phyloP scores from a whole-genome alignment of 2,888 invertebrate species.

The Neoaliturus tenellus region DNA sequence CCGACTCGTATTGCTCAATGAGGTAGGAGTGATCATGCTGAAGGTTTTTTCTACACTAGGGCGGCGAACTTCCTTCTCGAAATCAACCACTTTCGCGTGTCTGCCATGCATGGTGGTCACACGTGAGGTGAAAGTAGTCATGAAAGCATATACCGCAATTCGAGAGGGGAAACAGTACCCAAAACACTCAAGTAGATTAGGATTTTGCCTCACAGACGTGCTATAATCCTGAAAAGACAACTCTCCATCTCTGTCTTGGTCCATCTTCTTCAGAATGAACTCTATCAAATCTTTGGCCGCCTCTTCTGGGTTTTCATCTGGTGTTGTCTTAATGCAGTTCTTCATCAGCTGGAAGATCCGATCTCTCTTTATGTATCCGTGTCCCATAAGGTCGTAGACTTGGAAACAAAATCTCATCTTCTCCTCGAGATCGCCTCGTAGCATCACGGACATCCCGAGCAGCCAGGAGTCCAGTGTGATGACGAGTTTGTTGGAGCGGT shows the following conservation, averaged over 20 bases:
- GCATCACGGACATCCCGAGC: constrained; percentile 46
- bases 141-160: constrained; percentile 39
- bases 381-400: constrained; percentile 52
- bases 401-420: constrained; percentile 47
- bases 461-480: constrained; percentile 50
- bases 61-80: no score
- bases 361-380: constrained; percentile 46
- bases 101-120: constrained; percentile 37
- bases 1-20: no score
- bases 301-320: constrained; percentile 49
- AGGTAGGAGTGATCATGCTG: no score
- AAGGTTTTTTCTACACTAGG: no score
- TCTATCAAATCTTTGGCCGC: constrained; percentile 41
- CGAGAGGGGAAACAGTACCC: constrained; percentile 51
- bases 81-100: neutral
- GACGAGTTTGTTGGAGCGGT: constrained; percentile 18
- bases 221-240: constrained; percentile 41
- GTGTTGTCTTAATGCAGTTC: neutral
- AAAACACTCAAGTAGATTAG: constrained; percentile 29
- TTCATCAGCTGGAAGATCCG: constrained; percentile 32
- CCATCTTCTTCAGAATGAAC: constrained; percentile 47
- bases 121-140: constrained; percentile 29
- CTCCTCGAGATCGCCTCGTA: constrained; percentile 45
- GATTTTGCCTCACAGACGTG: constrained; percentile 31
- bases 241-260: constrained; percentile 45